Base-by-base conservation (phyloP, 2,888 invertebrate genomes). In the Nematopogon swammerdamellus region DNA sequence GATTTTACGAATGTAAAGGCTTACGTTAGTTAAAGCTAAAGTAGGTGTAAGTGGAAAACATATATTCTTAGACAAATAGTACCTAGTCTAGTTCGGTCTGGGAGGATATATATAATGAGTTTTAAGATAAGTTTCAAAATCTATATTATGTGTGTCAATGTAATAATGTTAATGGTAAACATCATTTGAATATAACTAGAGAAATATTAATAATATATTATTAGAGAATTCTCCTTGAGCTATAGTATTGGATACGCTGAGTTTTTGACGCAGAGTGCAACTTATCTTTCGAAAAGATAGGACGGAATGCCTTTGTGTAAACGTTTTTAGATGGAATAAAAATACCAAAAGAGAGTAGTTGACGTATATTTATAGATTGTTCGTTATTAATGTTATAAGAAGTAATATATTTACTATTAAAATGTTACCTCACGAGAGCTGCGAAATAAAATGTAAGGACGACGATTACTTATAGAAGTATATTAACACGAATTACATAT, bases 401-500 rank as follows among this genome's bases (percentile, higher is more conserved):
- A 54, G 57, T 54, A 58, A 45, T 49, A 57, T 61, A 60, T 61
- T 60, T 59, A 60, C 59, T 57, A 59, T 52, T 52, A 44, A 44
- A 55, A 55, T 48, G 59, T 56, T 59, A 57, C 58, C 59, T 61
- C 56, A 58, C 55, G 57, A 52, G 36, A 36, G 36, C 36, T 36
- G 36, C 36, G 36, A 47, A 53, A 25, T 11, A 48, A 46, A 52
- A 45, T 52, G 53, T 56, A 49, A 49, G 51, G 45, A 52, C 42
- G 47, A 49, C 44, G 48, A 49, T 44, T 49, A 48, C 5, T 44
- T 44, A 17, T 44, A 44, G 17, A 18, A 44, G 8, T 44, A 19
- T 44, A 43, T 43, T 43, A 44, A 44, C 14, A 44, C 14, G 44
- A 19, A 44, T 43, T 43, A 43, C 14, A 43, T n/a, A n/a, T n/a